Percentiles rank a stretch among this genome's conserved stretches.
Conservation (phyloP, 1,140 invertebrate genomes). For the Drosophila rufa region DNA sequence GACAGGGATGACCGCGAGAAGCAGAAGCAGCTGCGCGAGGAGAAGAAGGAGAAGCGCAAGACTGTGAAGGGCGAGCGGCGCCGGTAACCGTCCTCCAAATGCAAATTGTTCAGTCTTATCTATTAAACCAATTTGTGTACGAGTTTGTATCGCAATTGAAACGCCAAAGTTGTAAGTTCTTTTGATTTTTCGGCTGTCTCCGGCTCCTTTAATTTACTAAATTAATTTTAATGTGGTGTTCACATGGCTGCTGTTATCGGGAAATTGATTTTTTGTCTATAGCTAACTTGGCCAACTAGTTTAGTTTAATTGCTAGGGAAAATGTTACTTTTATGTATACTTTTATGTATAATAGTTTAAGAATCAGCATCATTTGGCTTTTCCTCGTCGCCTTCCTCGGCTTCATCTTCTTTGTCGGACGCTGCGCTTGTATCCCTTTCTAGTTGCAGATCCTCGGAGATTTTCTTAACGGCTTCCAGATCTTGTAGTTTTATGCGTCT, state of each 20-base stretch:
- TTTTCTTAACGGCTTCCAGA: slow-evolving; percentile 54
- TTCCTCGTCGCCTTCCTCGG: slow-evolving; percentile 29
- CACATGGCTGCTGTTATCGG: slow-evolving; percentile 39
- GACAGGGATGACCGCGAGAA: slow-evolving; percentile 94
- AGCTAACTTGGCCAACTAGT: slow-evolving; percentile 57
- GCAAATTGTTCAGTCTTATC: slow-evolving; percentile 19
- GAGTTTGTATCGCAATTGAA: slow-evolving; percentile 41
- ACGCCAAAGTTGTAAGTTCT: slow-evolving; percentile 30
- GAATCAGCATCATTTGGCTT: slow-evolving; percentile 36
- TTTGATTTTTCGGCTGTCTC: slow-evolving; percentile 35
- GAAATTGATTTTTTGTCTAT: slow-evolving; percentile 45
- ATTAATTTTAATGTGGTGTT: slow-evolving; percentile 63
- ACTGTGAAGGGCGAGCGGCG: slow-evolving; percentile 93
- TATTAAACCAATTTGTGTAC: slow-evolving; percentile 14
- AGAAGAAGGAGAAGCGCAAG: slow-evolving; percentile 95
- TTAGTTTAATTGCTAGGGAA: slow-evolving; percentile 37
- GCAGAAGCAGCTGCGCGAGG: slow-evolving; percentile 93
- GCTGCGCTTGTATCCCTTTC: slow-evolving; percentile 16
- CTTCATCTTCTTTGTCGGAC: slow-evolving; percentile 42
- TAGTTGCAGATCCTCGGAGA: slow-evolving; percentile 50
- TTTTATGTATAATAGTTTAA: slow-evolving; percentile 50
- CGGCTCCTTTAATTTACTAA: slow-evolving; percentile 63
- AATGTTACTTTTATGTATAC: slow-evolving; percentile 33
- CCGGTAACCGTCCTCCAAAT: slow-evolving; percentile 87
- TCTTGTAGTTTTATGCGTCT: slow-evolving; percentile 71